These are phyloP conservation scores for Drosophila maculinotata DNA, from an alignment of 2,888 invertebrate genomes.

Conservation along the genomic window DNA sequence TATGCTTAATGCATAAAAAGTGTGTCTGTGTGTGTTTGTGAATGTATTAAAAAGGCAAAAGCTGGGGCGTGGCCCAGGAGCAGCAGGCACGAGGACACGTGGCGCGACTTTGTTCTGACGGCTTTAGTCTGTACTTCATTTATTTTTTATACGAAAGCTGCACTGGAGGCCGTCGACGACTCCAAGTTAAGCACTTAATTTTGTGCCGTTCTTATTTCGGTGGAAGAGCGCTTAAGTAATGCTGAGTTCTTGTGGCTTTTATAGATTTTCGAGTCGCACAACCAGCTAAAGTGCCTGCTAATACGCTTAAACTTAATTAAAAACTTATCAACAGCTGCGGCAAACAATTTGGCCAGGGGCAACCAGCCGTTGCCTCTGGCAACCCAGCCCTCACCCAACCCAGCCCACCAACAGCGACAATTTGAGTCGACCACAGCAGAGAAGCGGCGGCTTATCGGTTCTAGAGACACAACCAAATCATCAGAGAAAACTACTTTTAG, in stretches of 20 bases:
- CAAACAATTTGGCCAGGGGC: constrained; percentile 60
- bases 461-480: constrained; percentile 2
- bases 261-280: constrained; percentile 33
- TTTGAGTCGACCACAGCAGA: constrained; percentile 1
- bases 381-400: constrained; percentile 25
- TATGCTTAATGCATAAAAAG: constrained; percentile 39
- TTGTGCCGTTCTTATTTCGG: constrained; percentile 9
- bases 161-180: constrained; percentile 6
- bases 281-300: constrained; percentile 63
- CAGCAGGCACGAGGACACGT: constrained; percentile 16
- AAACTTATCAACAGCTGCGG: constrained; percentile 75
- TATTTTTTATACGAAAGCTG: constrained; percentile 25
- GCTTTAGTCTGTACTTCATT: constrained; percentile 23
- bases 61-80: neutral
- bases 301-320: constrained; percentile 75
- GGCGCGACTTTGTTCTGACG: constrained; percentile 10
- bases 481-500: constrained; percentile 24
- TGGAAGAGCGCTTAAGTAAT: constrained; percentile 29
- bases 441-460: constrained; percentile 4
- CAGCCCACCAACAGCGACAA: constrained; percentile 10
- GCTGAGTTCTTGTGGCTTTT: constrained; percentile 40
- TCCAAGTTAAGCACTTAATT: constrained; percentile 40
- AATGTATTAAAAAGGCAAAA: neutral
- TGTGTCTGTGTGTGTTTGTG: no score
- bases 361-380: constrained; percentile 42